Evolutionary conservation across 2,888 invertebrate species (phyloP), one percentile per base, ranked within the genome.

Genomic region (Sphaerophoria rueppellii): DNA sequence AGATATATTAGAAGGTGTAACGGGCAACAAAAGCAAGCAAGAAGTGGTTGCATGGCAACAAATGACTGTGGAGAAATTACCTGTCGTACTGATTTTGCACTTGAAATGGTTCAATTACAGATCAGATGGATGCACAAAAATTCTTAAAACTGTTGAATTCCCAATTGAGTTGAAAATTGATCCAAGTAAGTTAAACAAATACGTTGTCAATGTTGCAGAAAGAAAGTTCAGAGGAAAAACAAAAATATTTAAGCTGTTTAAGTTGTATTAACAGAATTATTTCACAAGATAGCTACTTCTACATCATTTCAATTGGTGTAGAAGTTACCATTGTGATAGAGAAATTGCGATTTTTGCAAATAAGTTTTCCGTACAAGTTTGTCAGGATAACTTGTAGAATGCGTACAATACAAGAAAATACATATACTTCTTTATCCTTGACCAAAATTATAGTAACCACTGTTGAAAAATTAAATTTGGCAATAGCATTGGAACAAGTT

Each of bases 41-140:
- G 95, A 96, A 92, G 95, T 96, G 48, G 96, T 97, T 88, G 98
- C 98, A 0, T 97, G 96, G 95, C 96, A 97, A 89, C 97, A 98
- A 91, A 94, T 97, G 74, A 96, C 96, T 11, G 91, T 99, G 32
- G 98, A 98, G 89, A 96, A 97, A 90, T 92, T 98, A 83, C 99
- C 98, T 0, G 95, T 96, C 5, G 96, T 98, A 1, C 93, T 99
- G 58, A 94, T 99, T 88, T 93, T 99, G 87, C 98, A 99, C 91
- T 94, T 99, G 78, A 99, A 99, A 92, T 97, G 98, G 93, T 98
- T 99, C 93, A 97, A 98, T 90, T 96, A 97, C 88, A 95, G 96
- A 89, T 93, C 94, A 4, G 96, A 98, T 87, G 97, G 97, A 16
- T 96, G 97, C 91, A 96, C 97, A 71, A 99, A 99, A 92, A 96